A percentile compares a stretch with the other conserved stretches of the same genome.
Conservation (phyloP, 2,888 invertebrate genomes). For the Prionchulus punctatus region DNA sequence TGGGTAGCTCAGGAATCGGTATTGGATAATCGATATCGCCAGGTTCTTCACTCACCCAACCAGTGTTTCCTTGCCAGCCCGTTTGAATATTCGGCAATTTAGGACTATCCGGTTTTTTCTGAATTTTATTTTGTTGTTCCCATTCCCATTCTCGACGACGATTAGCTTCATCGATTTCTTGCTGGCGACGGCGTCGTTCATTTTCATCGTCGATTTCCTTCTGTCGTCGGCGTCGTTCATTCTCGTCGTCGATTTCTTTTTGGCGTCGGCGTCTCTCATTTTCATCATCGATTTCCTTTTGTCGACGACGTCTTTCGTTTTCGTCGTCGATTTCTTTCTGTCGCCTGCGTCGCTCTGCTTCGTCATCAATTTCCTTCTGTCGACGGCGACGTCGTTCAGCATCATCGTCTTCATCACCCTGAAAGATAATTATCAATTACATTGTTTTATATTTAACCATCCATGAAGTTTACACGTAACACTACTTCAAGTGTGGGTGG, state of each 20-base stretch:
- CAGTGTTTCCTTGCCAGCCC: conserved; percentile 12
- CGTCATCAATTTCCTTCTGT: conserved; percentile 6
- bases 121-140: background rate
- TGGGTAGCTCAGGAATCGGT: conserved; percentile 14
- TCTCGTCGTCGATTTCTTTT: background rate
- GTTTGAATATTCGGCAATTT: background rate
- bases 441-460: too few relatives aligned
- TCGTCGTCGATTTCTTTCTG: conserved; percentile 1
- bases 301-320: background rate
- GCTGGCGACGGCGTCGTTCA: conserved; percentile 7
- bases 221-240: background rate
- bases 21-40: background rate
- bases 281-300: conserved; percentile 10
- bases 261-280: conserved; percentile 2
- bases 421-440: too few relatives aligned
- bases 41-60: conserved; percentile 6
- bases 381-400: conserved; percentile 16
- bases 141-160: background rate
- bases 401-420: conserved; percentile 30
- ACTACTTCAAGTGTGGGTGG: too few relatives aligned
- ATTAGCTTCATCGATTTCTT: conserved; percentile 8
- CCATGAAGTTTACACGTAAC: too few relatives aligned
- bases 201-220: background rate
- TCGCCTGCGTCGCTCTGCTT: background rate
- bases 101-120: background rate